These are phyloP conservation scores for Heterohyrax brucei DNA, from an alignment of 2,797 vertebrate genomes.

Conservation along the genomic window DNA sequence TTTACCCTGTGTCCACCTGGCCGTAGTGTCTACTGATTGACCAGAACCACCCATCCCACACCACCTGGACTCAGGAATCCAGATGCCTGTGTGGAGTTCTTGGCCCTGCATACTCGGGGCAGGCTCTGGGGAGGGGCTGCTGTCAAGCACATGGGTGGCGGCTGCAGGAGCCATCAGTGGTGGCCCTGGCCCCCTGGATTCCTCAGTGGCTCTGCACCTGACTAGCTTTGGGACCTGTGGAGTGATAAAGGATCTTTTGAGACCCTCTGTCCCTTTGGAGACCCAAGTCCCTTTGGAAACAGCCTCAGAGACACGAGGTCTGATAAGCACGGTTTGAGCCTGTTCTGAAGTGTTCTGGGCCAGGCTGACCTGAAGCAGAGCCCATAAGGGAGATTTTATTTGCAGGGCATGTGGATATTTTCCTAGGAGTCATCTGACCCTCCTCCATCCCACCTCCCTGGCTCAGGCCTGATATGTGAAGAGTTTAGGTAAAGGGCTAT, in stretches of 20 bases:
- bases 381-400: not conserved
- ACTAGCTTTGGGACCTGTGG: not conserved
- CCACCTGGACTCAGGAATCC: not conserved
- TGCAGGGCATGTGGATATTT: not conserved
- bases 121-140: not conserved
- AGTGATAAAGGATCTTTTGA: conserved; percentile 22
- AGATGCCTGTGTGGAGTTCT: not conserved
- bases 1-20: conserved; percentile 2
- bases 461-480: not conserved
- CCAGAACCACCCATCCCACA: not conserved
- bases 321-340: not conserved
- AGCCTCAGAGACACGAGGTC: not conserved
- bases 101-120: not conserved
- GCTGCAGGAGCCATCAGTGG: not conserved
- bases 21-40: not conserved
- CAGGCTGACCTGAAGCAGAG: not conserved
- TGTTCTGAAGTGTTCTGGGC: not conserved
- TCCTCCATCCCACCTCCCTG: not conserved
- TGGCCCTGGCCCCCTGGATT: not conserved
- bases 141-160: not conserved
- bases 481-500: not conserved
- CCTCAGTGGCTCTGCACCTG: not conserved
- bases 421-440: not conserved
- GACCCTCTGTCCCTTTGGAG: not conserved
- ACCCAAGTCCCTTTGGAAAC: not conserved